Evolutionary conservation across 2,113 vertebrate species (phyloP).

Genomic region (Reinhardtius hippoglossoides): DNA sequence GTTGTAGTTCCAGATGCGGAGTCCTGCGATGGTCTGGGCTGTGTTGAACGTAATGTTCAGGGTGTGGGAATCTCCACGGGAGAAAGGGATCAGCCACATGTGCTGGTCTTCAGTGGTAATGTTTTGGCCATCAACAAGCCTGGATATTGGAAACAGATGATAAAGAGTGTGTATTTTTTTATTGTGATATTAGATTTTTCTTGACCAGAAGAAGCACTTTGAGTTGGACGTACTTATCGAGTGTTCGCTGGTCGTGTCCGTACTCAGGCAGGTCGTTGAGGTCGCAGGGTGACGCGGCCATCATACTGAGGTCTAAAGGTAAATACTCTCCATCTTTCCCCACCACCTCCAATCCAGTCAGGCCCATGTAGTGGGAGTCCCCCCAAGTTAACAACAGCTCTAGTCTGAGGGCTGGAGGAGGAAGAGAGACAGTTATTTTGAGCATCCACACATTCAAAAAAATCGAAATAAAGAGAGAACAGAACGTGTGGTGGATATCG

Average conservation of each 20-base stretch:
- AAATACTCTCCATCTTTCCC: conserved; percentile 88
- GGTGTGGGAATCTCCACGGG: conserved; percentile 86
- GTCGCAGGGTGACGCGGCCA: conserved; percentile 89
- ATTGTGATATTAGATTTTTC: background rate
- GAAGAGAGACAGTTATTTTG: background rate
- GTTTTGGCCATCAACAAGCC: conserved; percentile 93
- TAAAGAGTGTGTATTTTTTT: background rate
- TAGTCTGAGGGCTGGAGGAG: conserved; percentile 86
- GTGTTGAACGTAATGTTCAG: conserved; percentile 86
- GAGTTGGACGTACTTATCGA: conserved; percentile 88
- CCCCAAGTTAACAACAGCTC: conserved; percentile 93
- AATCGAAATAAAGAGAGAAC: conserved; percentile 1
- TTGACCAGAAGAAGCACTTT: background rate
- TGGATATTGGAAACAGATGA: conserved; percentile 63
- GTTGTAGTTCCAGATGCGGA: conserved; percentile 99
- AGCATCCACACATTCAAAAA: background rate
- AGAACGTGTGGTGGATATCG: background rate
- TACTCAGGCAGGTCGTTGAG: conserved; percentile 91
- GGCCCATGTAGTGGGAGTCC: conserved; percentile 90
- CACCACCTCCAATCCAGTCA: conserved; percentile 94
- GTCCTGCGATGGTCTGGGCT: conserved; percentile 87
- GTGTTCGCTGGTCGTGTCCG: conserved; percentile 85
- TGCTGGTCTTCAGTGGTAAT: conserved; percentile 92
- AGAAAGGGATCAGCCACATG: conserved; percentile 98
- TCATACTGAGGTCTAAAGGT: conserved; percentile 83